These are phyloP conservation scores for Acleris holmiana DNA, from an alignment of 2,888 invertebrate genomes.

Conservation along the genomic window DNA sequence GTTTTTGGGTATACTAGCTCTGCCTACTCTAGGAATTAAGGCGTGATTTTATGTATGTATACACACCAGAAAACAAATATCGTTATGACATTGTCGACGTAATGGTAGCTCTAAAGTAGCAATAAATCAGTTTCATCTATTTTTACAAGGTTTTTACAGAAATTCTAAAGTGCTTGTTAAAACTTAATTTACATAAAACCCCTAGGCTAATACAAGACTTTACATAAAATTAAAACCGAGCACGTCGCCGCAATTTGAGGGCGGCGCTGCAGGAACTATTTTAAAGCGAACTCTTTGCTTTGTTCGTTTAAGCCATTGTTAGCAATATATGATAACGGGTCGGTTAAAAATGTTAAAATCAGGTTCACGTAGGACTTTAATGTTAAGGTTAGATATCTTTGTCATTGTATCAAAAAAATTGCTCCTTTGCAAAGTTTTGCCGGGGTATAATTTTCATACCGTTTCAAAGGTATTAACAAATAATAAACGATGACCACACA, in stretches of 20 bases:
- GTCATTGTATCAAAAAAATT: too few species aligned
- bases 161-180: conserved; percentile 14
- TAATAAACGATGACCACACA: too few species aligned
- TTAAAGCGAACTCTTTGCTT: conserved; percentile 26
- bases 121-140: too few species aligned
- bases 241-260: conserved; percentile 26
- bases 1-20: too few species aligned
- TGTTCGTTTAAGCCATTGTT: conserved; percentile 21
- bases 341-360: conserved; percentile 6
- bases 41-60: too few species aligned
- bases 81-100: too few species aligned
- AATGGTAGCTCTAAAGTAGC: too few species aligned
- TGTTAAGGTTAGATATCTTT: neutral
- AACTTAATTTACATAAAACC: conserved; percentile 29
- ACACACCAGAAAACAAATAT: too few species aligned
- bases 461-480: too few species aligned
- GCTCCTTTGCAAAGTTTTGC: too few species aligned
- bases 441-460: too few species aligned
- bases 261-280: conserved; percentile 15
- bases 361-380: neutral
- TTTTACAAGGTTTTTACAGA: conserved; percentile 1
- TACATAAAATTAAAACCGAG: conserved; percentile 30
- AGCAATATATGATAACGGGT: neutral
- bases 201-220: conserved; percentile 30
- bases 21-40: too few species aligned